Evolutionary conservation across 2,888 invertebrate genomes (phyloP), one percentile per base, ranked within the genome.

Genomic region (Pseudoips prasinana): DNA sequence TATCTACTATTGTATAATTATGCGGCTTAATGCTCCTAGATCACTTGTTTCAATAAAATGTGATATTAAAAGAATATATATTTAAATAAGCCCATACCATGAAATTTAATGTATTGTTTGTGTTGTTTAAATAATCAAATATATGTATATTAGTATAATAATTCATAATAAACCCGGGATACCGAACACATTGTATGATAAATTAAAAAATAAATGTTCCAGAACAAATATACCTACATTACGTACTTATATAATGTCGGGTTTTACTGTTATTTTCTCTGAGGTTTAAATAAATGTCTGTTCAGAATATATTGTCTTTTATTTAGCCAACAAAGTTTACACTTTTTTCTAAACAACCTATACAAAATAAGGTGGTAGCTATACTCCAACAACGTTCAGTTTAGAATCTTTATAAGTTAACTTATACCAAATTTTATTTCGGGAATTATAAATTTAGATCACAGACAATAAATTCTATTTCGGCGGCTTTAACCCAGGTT

Each of bases 251-350:
- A 63, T 64, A 62, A 66, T 62, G 60, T 68, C 65, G 61, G 51
- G 53, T 59, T 71, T 72, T 73, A 77, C 68, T 84, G 85, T 87
- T 87, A 78, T 76, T 79, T 81, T 81, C 65, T 78, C 71, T 77
- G 77, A 84, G 68, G 75, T 84, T 83, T 83, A 79, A 87, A 86
- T 88, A 87, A 87, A 87, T 87, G 86, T 87, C 78, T 84, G 86
- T 87, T 86, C 78, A 72, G 64, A 70, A 64, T 43, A 33, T n/a
- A 37, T 11, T 39, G 39, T 46, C 27, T 70, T 70, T 76, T 66
- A 67, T 71, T 70, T 55, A 20, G 4, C 14, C 5, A n/a, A n/a
- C n/a, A n/a, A n/a, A n/a, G n/a, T n/a, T n/a, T n/a, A n/a, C n/a
- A n/a, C n/a, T n/a, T n/a, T n/a, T n/a, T n/a, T n/a, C n/a, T n/a